Conservation (phyloP, 2,797 vertebrate species). For the Darevskia mixta region DNA sequence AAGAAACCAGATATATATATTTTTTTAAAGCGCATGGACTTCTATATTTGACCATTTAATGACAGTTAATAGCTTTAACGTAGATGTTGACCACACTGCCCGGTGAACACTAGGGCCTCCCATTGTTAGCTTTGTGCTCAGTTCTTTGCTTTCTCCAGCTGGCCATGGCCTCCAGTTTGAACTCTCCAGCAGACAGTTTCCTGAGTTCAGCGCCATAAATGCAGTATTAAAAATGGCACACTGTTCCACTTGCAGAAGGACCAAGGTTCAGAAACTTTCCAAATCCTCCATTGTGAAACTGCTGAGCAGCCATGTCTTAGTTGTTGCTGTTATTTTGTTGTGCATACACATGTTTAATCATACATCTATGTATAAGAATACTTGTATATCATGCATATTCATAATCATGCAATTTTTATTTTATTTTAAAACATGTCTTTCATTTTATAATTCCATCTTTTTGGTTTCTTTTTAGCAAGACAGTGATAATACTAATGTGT, state of each 20-base stretch:
- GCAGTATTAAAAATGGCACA: neutral
- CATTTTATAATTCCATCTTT: conserved; percentile 77
- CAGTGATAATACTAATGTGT: conserved; percentile 86
- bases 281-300: neutral
- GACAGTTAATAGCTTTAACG: neutral
- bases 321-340: neutral
- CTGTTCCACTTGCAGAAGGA: neutral
- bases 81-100: neutral
- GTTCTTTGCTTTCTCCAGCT: neutral
- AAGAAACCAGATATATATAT: neutral
- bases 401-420: conserved; percentile 41
- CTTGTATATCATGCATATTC: conserved; percentile 29
- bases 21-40: neutral
- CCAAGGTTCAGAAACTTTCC: neutral
- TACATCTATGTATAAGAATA: neutral
- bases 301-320: neutral
- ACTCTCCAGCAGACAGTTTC: neutral
- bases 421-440: conserved; percentile 64
- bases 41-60: neutral
- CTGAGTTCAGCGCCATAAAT: neutral
- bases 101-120: neutral
- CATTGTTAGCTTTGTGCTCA: neutral
- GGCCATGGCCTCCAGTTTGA: neutral
- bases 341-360: neutral
- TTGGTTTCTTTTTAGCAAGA: conserved; percentile 84